Conservation (phyloP, 2,113 vertebrate species). For the Argyrosomus japonicus region DNA sequence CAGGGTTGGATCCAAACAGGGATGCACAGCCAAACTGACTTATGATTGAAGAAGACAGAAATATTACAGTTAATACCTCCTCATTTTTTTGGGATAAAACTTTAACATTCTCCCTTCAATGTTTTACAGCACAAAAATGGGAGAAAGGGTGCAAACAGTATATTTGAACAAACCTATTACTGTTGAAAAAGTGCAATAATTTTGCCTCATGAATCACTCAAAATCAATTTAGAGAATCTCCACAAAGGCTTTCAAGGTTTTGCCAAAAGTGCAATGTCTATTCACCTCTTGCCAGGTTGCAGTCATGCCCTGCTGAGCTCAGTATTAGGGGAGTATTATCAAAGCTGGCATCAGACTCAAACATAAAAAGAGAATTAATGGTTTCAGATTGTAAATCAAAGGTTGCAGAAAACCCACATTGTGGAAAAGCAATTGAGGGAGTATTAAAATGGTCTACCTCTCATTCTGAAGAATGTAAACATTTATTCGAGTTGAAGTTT, state of each 20-base stretch:
- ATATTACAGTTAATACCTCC: not conserved
- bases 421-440: slow-evolving; percentile 17
- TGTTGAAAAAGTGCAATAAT: not conserved
- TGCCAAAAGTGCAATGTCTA: not conserved
- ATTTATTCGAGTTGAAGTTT: slow-evolving; percentile 30
- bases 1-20: not conserved
- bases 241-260: slow-evolving; percentile 8
- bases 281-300: slow-evolving; percentile 3
- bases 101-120: too few relatives aligned
- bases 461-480: slow-evolving; percentile 18
- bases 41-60: not conserved
- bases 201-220: not conserved
- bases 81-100: not conserved
- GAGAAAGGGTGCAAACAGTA: not conserved
- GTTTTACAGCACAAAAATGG: not conserved
- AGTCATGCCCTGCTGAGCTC: slow-evolving; percentile 9
- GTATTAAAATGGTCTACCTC: slow-evolving; percentile 27
- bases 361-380: slow-evolving; percentile 23
- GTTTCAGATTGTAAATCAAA: slow-evolving; percentile 17
- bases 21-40: not conserved
- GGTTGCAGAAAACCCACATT: not conserved
- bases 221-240: slow-evolving; percentile 16
- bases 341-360: slow-evolving; percentile 10
- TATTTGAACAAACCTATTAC: not conserved
- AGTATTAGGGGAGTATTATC: slow-evolving; percentile 6